Evolutionary conservation across 2,113 vertebrate genomes (phyloP), one percentile per base, ranked within the genome.

Genomic region (Zosterops hypoxanthus): DNA sequence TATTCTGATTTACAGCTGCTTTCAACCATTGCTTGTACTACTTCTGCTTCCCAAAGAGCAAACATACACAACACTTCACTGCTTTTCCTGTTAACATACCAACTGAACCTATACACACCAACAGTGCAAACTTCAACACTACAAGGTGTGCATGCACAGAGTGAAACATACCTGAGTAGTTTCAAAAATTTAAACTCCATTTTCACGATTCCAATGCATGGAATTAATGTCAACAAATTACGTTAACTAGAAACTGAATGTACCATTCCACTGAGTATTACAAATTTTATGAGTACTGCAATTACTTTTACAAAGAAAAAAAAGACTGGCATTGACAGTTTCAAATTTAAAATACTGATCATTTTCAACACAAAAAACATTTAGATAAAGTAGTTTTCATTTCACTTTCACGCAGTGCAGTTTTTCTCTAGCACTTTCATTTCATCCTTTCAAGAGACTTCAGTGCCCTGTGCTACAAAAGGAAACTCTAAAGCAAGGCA

Each of bases 91-190:
- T 56, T 34, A 29, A 28, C 14, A 10, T 17, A 26, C 2, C 29
- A 83, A 9, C 16, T 23, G 49, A 88, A 69, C 4, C 20, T 72
- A 55, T 8, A 42, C 1, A 2, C 3, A 4, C 5, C 17, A 16
- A 8, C 61, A 21, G 46, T 28, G 28, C 24, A 7, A 80, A 15
- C 9, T 36, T 8, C 39, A 68, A 53, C 1, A 14, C 6, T 12
- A 46, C 12, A 76, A 63, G 17, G 29, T 3, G 3, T 23, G 9
- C 7, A 6, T 24, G 25, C 14, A 71, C 1, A 0, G 2, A 66
- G 15, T 2, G 3, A 72, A 75, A 64, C 5, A 26, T 4, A 86
- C 12, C 11, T 63, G 9, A 33, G 13, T 12, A 60, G 25, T 63
- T 60, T 52, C 8, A 82, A 80, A 86, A 77, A 44, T 33, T 12